Conservation (phyloP, 1,140 invertebrate species). For the Condylostylus longicornis region DNA sequence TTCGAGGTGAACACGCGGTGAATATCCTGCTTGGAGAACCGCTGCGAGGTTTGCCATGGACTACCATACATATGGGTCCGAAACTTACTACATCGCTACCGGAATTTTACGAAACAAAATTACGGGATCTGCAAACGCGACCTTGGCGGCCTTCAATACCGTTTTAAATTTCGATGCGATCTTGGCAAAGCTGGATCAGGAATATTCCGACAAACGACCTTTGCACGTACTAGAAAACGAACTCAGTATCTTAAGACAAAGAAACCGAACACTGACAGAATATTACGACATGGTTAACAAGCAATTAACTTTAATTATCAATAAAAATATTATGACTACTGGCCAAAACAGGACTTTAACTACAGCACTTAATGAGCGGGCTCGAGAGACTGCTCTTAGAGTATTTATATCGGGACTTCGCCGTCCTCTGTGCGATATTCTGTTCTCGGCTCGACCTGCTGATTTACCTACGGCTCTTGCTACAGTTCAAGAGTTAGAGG, state of each 20-base stretch:
- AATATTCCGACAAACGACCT: slow-evolving; percentile 5
- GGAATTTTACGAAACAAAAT: slow-evolving; percentile 7
- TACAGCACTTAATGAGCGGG: slow-evolving; percentile 4
- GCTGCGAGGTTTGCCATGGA: too few relatives aligned
- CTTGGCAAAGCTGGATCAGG: slow-evolving; percentile 2
- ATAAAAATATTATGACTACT: slow-evolving; percentile 3
- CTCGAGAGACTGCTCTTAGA: slow-evolving; percentile 4
- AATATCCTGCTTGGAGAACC: too few relatives aligned
- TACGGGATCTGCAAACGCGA: background rate
- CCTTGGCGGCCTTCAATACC: slow-evolving; percentile 4
- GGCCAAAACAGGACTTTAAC: background rate
- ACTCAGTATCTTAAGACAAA: slow-evolving; percentile 5
- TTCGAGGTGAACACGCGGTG: too few relatives aligned
- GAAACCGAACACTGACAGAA: background rate
- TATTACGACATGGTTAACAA: slow-evolving; percentile 2
- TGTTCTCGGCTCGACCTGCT: slow-evolving; percentile 4
- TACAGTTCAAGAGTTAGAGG: slow-evolving; percentile 7
- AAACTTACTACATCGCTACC: slow-evolving; percentile 5
- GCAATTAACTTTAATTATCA: slow-evolving; percentile 3
- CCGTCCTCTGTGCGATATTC: slow-evolving; percentile 1
- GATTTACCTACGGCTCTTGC: slow-evolving; percentile 9
- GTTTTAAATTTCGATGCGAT: slow-evolving; percentile 7
- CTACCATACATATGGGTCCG: background rate
- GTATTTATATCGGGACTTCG: slow-evolving; percentile 6
- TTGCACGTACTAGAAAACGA: slow-evolving; percentile 5